These are phyloP conservation scores for Cottus gobio DNA, from an alignment of 2,113 vertebrate species.

Conservation along the genomic window DNA sequence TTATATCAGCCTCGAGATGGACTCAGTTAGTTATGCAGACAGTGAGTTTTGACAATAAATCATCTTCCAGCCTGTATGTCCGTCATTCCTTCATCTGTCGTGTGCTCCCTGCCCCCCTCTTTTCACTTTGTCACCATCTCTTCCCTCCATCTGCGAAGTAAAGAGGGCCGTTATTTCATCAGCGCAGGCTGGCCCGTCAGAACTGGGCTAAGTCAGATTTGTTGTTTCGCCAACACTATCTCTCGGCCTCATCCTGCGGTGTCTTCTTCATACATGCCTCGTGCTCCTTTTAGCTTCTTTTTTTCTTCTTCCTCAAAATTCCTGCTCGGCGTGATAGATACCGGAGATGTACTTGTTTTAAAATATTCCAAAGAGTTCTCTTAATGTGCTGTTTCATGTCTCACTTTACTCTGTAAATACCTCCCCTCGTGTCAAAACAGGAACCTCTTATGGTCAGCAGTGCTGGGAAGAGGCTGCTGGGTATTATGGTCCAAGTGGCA, in stretches of 20 bases:
- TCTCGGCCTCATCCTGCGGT: neutral
- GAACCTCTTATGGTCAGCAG: neutral
- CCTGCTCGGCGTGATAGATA: neutral
- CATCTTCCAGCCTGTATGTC: constrained; percentile 49
- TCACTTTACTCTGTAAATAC: neutral
- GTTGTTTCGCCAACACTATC: constrained; percentile 5
- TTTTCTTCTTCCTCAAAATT: constrained; percentile 9
- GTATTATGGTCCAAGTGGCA: constrained; percentile 7
- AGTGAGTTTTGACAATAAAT: constrained; percentile 56
- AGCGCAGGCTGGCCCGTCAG: constrained; percentile 21
- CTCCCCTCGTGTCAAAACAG: neutral
- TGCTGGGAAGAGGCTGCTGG: constrained; percentile 15
- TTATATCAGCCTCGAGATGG: constrained; percentile 50
- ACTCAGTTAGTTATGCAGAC: constrained; percentile 51
- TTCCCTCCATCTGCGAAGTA: constrained; percentile 61
- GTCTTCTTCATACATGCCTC: neutral
- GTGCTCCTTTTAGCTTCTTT: neutral
- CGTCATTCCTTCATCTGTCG: constrained; percentile 68
- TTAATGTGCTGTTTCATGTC: neutral
- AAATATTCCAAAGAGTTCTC: neutral
- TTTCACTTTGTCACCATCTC: constrained; percentile 62
- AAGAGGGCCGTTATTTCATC: constrained; percentile 47
- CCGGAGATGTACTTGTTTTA: neutral
- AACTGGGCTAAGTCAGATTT: constrained; percentile 29
- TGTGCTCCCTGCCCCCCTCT: constrained; percentile 42